phyloP scores from a whole-genome alignment of 2,797 vertebrate genomes.

The Sebastes hubbsi region DNA sequence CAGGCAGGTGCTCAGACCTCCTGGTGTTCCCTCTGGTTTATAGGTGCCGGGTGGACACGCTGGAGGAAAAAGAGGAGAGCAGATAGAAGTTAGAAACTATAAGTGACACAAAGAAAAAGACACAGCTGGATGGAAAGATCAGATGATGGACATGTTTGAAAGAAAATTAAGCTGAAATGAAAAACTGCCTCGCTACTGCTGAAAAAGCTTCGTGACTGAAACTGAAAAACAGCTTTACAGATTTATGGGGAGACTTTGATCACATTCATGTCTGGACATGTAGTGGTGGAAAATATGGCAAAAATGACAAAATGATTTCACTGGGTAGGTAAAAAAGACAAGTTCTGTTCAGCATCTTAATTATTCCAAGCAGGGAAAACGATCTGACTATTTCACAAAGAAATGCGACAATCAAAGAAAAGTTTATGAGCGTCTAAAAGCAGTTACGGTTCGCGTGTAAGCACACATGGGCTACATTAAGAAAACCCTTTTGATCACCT shows the following conservation, averaged over 20 bases:
- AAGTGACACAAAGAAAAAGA: neutral
- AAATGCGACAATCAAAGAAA: constrained; percentile 36
- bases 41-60: constrained; percentile 94
- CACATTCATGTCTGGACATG: constrained; percentile 55
- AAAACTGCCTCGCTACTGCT: neutral
- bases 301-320: constrained; percentile 45
- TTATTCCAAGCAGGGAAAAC: constrained; percentile 36
- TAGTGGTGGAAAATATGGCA: constrained; percentile 40
- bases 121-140: neutral
- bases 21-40: constrained; percentile 91
- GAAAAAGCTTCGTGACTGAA: constrained; percentile 13
- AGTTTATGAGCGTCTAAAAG: constrained; percentile 32
- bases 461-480: constrained; percentile 30
- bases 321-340: constrained; percentile 24
- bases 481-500: constrained; percentile 42
- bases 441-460: neutral
- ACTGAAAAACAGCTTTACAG: constrained; percentile 32
- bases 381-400: neutral
- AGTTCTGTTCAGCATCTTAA: constrained; percentile 21
- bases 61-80: constrained; percentile 50
- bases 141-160: neutral
- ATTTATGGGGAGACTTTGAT: constrained; percentile 55
- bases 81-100: neutral
- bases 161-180: constrained; percentile 16
- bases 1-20: constrained; percentile 90